Conservation (phyloP, 2,113 vertebrate genomes). For the Ancistrus triradiatus region DNA sequence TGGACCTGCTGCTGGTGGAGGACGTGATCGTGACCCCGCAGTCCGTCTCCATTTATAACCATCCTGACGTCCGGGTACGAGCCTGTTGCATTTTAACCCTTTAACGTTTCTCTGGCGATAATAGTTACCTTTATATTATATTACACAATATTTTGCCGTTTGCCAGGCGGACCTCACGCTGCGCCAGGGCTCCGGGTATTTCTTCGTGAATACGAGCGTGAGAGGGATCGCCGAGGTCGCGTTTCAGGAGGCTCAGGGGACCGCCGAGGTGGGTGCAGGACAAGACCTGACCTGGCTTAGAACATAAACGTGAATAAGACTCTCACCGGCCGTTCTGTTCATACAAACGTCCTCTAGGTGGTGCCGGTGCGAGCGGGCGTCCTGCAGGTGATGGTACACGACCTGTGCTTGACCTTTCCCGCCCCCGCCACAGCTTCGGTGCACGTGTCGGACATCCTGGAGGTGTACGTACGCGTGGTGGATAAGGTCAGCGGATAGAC, state of each 20-base stretch:
- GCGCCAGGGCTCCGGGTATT: slow-evolving; percentile 87
- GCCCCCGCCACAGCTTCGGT: slow-evolving; percentile 76
- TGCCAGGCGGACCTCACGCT: slow-evolving; percentile 77
- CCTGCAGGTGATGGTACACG: slow-evolving; percentile 85
- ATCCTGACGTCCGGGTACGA: slow-evolving; percentile 79
- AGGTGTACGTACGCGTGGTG: slow-evolving; percentile 83
- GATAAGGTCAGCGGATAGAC: slow-evolving; percentile 81
- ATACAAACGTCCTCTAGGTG: slow-evolving; percentile 66
- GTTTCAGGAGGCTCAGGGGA: slow-evolving; percentile 72
- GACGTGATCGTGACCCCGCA: slow-evolving; percentile 81
- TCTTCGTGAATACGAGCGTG: slow-evolving; percentile 83
- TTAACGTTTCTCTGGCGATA: too few relatives aligned
- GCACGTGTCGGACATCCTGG: slow-evolving; percentile 83
- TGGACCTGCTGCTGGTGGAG: slow-evolving; percentile 90
- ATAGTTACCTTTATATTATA: too few relatives aligned
- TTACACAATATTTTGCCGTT: slow-evolving; percentile 20
- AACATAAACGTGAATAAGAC: too few relatives aligned
- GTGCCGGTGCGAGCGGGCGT: slow-evolving; percentile 70
- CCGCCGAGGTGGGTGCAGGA: slow-evolving; percentile 71
- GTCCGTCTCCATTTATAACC: slow-evolving; percentile 83
- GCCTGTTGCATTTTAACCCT: background rate
- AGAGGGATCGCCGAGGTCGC: slow-evolving; percentile 66
- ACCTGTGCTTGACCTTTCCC: slow-evolving; percentile 86
- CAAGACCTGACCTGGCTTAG: too few relatives aligned
- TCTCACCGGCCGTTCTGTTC: too few relatives aligned